Percentiles rank a stretch among this genome's conserved stretches.
phyloP scores from a whole-genome alignment of 2,888 invertebrate genomes.

The Tetragonisca angustula region DNA sequence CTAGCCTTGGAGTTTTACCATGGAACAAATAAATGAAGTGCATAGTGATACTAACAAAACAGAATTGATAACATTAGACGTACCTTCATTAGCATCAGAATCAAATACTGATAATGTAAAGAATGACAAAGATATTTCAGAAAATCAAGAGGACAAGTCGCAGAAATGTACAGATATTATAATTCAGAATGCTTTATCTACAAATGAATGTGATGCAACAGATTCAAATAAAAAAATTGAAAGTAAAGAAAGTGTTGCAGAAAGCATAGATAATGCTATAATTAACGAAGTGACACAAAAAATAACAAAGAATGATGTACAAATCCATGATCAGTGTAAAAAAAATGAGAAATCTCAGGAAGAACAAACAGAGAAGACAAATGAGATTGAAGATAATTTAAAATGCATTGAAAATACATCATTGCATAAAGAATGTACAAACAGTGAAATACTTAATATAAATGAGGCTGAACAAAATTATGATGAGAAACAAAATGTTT shows the following conservation, averaged over 20 bases:
- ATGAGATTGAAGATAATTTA: background rate
- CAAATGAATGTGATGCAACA: constrained; percentile 13
- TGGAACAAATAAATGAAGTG: constrained; percentile 62
- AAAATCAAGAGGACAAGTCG: constrained; percentile 1
- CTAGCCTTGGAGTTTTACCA: constrained; percentile 54
- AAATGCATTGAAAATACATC: background rate
- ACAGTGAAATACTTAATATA: background rate
- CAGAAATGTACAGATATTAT: constrained; percentile 12
- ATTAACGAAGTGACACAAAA: constrained; percentile 2
- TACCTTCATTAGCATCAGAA: constrained; percentile 1
- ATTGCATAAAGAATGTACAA: constrained; percentile 23
- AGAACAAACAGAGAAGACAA: background rate
- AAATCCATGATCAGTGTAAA: constrained; percentile 1
- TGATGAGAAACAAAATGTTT: constrained; percentile 19
- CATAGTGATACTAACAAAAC: constrained; percentile 22
- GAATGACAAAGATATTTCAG: background rate
- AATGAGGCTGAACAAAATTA: constrained; percentile 9
- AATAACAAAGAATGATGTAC: background rate
- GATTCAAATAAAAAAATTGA: background rate
- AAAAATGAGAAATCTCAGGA: background rate
- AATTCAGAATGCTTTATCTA: constrained; percentile 7
- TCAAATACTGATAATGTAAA: constrained; percentile 1
- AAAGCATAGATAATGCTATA: background rate
- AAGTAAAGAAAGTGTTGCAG: background rate
- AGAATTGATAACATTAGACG: constrained; percentile 8